phyloP scores from a whole-genome alignment of 2,797 vertebrate genomes.

The Neomorphus geoffroyi region DNA sequence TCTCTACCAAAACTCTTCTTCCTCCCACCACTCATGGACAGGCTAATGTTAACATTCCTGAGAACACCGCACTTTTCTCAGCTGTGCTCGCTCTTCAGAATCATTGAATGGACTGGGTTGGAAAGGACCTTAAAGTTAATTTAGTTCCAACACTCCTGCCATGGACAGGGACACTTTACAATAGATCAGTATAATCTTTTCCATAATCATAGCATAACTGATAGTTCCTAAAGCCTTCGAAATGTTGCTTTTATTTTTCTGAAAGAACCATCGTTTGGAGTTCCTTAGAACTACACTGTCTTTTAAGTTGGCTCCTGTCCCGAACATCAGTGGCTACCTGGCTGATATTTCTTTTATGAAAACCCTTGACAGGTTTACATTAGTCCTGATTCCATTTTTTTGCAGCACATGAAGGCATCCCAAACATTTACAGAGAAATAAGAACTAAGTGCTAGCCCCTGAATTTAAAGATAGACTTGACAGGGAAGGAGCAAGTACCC shows the following conservation, averaged over 20 bases:
- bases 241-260: neutral
- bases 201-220: neutral
- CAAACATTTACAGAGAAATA: neutral
- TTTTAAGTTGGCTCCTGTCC: neutral
- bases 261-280: neutral
- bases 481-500: neutral
- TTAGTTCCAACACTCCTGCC: too few species aligned
- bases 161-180: too few species aligned
- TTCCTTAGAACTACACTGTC: neutral
- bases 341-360: neutral
- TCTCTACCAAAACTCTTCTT: neutral
- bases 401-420: neutral
- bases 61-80: neutral
- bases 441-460: neutral
- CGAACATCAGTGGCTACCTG: neutral
- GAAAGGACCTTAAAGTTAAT: too few species aligned
- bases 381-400: neutral
- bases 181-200: neutral
- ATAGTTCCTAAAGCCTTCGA: neutral
- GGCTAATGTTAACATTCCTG: neutral
- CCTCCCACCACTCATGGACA: rapidly evolving
- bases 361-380: neutral
- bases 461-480: neutral
- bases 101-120: too few species aligned
- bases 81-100: neutral